phyloP scores from a whole-genome alignment of 2,113 vertebrate genomes.

The Bos indicus region DNA sequence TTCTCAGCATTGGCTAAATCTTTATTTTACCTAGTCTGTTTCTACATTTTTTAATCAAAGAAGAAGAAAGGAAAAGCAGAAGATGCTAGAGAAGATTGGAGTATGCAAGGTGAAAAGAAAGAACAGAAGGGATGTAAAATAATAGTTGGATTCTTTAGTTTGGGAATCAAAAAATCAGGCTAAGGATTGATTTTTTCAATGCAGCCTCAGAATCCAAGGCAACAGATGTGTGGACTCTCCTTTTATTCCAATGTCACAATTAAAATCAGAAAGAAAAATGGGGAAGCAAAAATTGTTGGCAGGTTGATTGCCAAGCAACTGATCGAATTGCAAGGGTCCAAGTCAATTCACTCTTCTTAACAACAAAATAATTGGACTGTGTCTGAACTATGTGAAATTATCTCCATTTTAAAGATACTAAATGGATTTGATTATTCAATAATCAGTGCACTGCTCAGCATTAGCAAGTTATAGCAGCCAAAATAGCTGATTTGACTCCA shows the following conservation, averaged over 20 bases:
- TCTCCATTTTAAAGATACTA: constrained; percentile 50
- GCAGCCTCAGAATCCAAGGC: not conserved
- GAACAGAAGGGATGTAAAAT: not conserved
- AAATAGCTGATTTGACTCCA: not conserved
- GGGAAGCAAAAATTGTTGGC: constrained; percentile 47
- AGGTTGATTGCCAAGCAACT: constrained; percentile 58
- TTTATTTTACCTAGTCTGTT: not conserved
- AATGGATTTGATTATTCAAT: constrained; percentile 53
- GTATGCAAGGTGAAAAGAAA: not conserved
- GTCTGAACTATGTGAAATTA: constrained; percentile 51
- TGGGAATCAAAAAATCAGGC: not conserved
- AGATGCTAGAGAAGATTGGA: not conserved
- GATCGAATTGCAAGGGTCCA: constrained; percentile 47
- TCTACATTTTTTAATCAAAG: not conserved
- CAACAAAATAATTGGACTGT: constrained; percentile 53
- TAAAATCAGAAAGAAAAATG: constrained; percentile 72
- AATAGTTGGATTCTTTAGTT: constrained; percentile 17
- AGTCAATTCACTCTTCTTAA: constrained; percentile 50
- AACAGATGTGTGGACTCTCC: constrained; percentile 71
- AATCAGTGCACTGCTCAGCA: constrained; percentile 8
- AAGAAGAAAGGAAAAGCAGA: not conserved
- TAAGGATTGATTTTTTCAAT: constrained; percentile 53
- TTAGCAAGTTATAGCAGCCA: not conserved
- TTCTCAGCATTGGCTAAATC: not conserved
- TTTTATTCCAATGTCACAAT: constrained; percentile 75